phyloP scores from a whole-genome alignment of 2,113 vertebrate genomes.

The Podocnemis expansa region DNA sequence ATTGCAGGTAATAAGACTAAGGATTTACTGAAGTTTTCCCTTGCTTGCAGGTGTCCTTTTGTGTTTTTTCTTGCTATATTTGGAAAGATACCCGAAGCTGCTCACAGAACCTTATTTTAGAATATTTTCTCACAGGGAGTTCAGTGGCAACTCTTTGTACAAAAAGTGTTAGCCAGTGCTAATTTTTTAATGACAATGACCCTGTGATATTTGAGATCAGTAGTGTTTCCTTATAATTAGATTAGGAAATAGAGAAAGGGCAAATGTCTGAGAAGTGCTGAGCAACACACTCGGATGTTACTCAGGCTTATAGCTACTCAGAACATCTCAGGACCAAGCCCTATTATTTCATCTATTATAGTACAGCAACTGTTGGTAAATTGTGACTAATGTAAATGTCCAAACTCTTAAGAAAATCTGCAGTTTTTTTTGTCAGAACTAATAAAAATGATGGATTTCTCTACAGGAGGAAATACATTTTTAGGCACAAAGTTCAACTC shows the following conservation, averaged over 20 bases:
- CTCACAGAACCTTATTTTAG: conserved; percentile 26
- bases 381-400: background rate
- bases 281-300: background rate
- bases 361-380: background rate
- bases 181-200: background rate
- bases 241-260: background rate
- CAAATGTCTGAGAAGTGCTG: background rate
- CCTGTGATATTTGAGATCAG: background rate
- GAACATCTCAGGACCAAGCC: background rate
- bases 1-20: conserved; percentile 46
- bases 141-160: background rate
- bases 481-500: background rate
- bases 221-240: conserved; percentile 2
- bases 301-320: background rate
- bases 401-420: background rate
- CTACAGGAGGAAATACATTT: background rate
- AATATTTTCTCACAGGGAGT: background rate
- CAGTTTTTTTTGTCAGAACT: background rate
- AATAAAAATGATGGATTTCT: background rate
- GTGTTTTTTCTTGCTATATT: conserved; percentile 24
- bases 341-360: background rate
- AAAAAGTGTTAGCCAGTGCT: background rate
- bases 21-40: conserved; percentile 48
- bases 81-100: conserved; percentile 20
- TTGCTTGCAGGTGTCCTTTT: conserved; percentile 28